Percentiles rank a stretch among this genome's conserved stretches.
phyloP scores from a whole-genome alignment of 1,140 invertebrate species.

The Sinella curviseta region DNA sequence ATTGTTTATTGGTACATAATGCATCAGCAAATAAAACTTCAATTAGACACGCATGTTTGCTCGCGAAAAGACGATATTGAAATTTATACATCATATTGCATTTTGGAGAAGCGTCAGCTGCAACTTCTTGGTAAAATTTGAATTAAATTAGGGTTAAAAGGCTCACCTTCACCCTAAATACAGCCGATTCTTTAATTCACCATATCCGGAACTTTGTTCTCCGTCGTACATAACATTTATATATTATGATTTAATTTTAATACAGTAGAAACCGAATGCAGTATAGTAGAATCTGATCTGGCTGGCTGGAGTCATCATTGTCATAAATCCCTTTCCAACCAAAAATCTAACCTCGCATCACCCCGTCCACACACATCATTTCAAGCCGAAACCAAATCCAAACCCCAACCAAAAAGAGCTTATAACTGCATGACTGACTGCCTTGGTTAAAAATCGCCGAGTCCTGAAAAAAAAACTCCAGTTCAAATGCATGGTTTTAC shows the following conservation, averaged over 20 bases:
- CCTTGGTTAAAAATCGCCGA: too few relatives aligned
- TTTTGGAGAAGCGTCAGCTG: slow-evolving; percentile 15
- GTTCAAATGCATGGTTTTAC: slow-evolving; percentile 18
- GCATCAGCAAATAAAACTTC: background rate
- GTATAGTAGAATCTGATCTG: too few relatives aligned
- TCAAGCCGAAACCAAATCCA: too few relatives aligned
- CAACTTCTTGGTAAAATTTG: slow-evolving; percentile 24
- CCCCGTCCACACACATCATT: too few relatives aligned
- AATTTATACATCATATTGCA: background rate
- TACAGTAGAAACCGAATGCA: too few relatives aligned
- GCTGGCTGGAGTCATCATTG: too few relatives aligned
- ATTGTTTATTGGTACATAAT: background rate
- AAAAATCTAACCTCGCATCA: too few relatives aligned
- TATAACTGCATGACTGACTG: too few relatives aligned
- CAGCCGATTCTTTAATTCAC: slow-evolving; percentile 9
- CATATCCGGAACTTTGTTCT: background rate
- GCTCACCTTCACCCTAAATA: slow-evolving; percentile 21
- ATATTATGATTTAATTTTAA: too few relatives aligned
- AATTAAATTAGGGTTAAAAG: slow-evolving; percentile 26
- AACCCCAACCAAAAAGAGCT: too few relatives aligned
- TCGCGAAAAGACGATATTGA: background rate
- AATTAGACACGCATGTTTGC: slow-evolving; percentile 23
- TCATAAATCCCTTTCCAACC: too few relatives aligned
- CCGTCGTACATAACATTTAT: background rate
- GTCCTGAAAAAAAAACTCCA: background rate